Evolutionary conservation across 1,140 invertebrate genomes (phyloP).

Genomic region (Wiebesia pumilae): DNA sequence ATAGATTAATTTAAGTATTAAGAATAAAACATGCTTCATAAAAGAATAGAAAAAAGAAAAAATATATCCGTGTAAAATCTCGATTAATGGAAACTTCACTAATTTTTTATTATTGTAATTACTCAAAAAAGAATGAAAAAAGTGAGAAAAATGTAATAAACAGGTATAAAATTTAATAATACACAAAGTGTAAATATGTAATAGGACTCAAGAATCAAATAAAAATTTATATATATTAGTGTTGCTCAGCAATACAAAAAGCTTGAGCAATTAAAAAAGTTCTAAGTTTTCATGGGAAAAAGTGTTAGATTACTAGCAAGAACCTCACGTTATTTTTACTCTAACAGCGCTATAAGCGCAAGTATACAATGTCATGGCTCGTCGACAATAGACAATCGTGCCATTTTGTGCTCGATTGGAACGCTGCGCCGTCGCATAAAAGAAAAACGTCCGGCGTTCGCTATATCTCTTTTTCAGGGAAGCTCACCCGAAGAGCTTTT

Average conservation of each 20-base stretch:
- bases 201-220: conserved; percentile 19
- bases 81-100: conserved; percentile 34
- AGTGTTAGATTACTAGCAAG: conserved; percentile 48
- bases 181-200: not conserved
- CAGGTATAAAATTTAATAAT: conserved; percentile 16
- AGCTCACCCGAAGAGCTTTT: conserved; percentile 44
- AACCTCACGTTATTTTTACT: conserved; percentile 31
- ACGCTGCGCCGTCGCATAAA: conserved; percentile 31
- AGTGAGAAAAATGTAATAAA: conserved; percentile 5
- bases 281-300: conserved; percentile 26
- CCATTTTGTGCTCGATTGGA: conserved; percentile 37
- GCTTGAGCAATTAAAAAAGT: conserved; percentile 25
- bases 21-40: conserved; percentile 19
- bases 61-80: conserved; percentile 1
- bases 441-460: conserved; percentile 26
- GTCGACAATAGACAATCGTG: conserved; percentile 36
- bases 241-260: conserved; percentile 22
- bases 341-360: conserved; percentile 22
- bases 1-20: conserved; percentile 12
- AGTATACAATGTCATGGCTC: conserved; percentile 25
- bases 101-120: conserved; percentile 1
- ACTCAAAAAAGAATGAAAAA: conserved; percentile 8
- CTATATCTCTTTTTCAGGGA: conserved; percentile 38
- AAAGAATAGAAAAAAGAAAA: not conserved
- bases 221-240: conserved; percentile 34